phyloP scores from a whole-genome alignment of 2,888 invertebrate species.

The Agrochola lota region DNA sequence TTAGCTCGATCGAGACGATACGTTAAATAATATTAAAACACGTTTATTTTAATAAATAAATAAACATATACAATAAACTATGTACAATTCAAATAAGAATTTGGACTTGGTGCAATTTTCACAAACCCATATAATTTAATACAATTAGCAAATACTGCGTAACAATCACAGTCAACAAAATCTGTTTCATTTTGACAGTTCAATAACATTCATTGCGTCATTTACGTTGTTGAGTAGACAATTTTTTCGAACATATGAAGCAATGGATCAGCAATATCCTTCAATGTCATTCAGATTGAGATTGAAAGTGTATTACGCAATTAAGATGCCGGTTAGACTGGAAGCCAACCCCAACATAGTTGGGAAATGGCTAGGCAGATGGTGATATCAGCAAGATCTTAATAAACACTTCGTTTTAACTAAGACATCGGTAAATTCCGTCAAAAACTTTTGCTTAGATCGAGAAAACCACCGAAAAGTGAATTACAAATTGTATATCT shows the following conservation, averaged over 20 bases:
- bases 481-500: not conserved
- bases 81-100: conserved; percentile 50
- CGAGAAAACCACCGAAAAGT: not conserved
- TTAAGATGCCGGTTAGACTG: not conserved
- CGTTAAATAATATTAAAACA: conserved; percentile 21
- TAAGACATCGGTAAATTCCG: not conserved
- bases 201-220: too few species aligned
- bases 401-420: not conserved
- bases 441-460: not conserved
- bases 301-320: too few species aligned
- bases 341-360: not conserved
- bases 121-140: too few species aligned
- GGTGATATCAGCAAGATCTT: not conserved
- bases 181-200: too few species aligned
- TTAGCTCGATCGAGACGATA: conserved; percentile 32
- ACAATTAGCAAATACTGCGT: too few species aligned
- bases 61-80: conserved; percentile 57
- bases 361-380: not conserved
- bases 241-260: too few species aligned
- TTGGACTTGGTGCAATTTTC: conserved; percentile 28
- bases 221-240: too few species aligned
- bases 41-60: conserved; percentile 29
- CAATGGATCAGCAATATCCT: too few species aligned
- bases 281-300: too few species aligned
- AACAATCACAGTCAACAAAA: too few species aligned